These are phyloP conservation scores for Tenthredo notha DNA, from an alignment of 2,888 invertebrate species.

Conservation along the genomic window DNA sequence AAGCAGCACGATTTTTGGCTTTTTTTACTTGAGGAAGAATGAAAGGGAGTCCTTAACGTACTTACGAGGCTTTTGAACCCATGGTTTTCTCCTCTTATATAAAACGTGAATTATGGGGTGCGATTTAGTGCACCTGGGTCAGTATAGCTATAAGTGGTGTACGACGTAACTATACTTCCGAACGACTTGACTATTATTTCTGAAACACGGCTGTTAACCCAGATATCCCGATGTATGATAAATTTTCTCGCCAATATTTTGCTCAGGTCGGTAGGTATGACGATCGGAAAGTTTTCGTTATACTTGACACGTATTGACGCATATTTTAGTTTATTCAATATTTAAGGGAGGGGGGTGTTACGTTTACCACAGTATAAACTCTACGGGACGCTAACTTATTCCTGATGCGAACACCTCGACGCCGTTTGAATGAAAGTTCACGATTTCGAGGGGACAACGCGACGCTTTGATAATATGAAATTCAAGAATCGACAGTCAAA, in stretches of 20 bases:
- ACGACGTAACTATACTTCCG: conserved; percentile 17
- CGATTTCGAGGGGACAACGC: conserved; percentile 1
- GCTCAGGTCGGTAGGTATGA: not conserved
- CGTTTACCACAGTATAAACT: not conserved
- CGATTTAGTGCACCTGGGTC: conserved; percentile 33
- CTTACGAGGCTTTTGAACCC: not conserved
- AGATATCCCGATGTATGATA: not conserved
- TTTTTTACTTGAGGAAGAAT: not conserved
- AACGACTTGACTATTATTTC: conserved; percentile 19
- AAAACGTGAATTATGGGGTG: not conserved
- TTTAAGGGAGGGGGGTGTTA: not conserved
- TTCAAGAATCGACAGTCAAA: not conserved
- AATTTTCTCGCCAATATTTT: not conserved
- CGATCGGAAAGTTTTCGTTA: not conserved
- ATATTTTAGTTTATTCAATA: conserved; percentile 10
- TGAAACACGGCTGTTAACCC: conserved; percentile 13
- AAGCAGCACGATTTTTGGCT: not conserved
- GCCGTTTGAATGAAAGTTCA: not conserved
- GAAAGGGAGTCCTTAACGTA: not conserved
- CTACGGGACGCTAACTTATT: conserved; percentile 20
- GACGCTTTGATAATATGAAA: conserved; percentile 24
- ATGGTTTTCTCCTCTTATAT: not conserved
- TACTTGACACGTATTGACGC: not conserved
- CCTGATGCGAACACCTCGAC: conserved; percentile 25
- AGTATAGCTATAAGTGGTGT: not conserved